Base-by-base conservation (phyloP, 35 echinoderm and acorn worm species). In the Eucidaris tribuloides region DNA sequence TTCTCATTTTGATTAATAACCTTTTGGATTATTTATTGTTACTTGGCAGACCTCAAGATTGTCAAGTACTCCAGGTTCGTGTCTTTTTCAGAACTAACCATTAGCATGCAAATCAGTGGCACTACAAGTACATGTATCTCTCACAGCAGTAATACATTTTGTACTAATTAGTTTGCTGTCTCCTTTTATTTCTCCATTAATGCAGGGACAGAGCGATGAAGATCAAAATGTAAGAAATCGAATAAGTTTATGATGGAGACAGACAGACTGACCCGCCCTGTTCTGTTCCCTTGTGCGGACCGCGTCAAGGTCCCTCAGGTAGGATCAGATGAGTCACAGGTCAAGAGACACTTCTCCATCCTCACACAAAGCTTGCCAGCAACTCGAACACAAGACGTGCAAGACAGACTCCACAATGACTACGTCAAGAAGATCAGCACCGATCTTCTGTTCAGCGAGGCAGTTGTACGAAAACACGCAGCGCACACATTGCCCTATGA, bases 251-350 rank as follows among this genome's bases (percentile, higher is more conserved):
- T 74, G 35, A 74, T 74, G 68, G 68, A 74, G 68, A 74, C 34
- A 2, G 68, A 74, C 34, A 74, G 68, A n/a, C 68, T 74, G 14
- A 42, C 68, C 37, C 68, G 68, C 7, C 68, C 68, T 20, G 35
- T 74, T 5, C 46, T 93, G 1, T 93, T 93, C 58, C 79, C 85
- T 24, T 93, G 91, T 93, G 91, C 91, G 11, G 79, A 87, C 65
- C 62, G 85, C n/a, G 91, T 93, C 42, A 93, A 93, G 65, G 79
- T 93, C 30, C 91, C 91, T 7, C 91, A 93, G 58, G 83, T 93
- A 55, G 91, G 91, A 7, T 80, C 79, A 20, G 91, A 93, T 50
- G 68, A 74, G 44, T 20, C 68, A n/a, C 29, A 44, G 40, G n/a
- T 74, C 37, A 74, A 44, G 40, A 74, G 68, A 33, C 68, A 74